Percentiles rank a stretch among this genome's conserved stretches.
phyloP scores from a whole-genome alignment of 92 coral and sea anemone species.

The Heteractis magnifica region DNA sequence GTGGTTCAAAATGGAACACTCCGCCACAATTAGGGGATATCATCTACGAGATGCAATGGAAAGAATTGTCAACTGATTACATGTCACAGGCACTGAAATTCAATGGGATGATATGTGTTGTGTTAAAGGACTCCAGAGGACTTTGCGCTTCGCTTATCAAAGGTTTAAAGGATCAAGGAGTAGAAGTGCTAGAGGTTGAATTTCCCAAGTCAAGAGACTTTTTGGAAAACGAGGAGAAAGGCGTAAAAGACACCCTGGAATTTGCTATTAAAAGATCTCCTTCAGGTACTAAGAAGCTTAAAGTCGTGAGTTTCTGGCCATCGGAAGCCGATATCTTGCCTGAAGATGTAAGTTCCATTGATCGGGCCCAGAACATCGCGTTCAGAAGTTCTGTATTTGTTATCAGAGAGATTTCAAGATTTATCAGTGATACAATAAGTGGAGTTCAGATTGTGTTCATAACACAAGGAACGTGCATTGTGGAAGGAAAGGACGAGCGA shows the following conservation, averaged over 20 bases:
- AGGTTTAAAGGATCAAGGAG: background rate
- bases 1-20: background rate
- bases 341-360: constrained; percentile 6
- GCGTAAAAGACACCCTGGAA: background rate
- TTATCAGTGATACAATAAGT: constrained; percentile 5
- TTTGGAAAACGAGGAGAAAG: background rate
- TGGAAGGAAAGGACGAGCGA: background rate
- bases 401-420: constrained; percentile 16
- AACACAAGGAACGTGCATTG: constrained; percentile 8
- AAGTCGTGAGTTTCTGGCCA: constrained; percentile 47
- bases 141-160: constrained; percentile 9
- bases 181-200: background rate
- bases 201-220: constrained; percentile 9
- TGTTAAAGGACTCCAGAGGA: constrained; percentile 34
- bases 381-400: constrained; percentile 34
- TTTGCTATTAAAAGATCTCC: background rate
- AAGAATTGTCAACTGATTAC: background rate
- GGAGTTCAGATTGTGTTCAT: constrained; percentile 13
- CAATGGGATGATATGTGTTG: background rate
- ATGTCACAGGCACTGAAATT: background rate
- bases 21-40: constrained; percentile 17
- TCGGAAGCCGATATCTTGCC: constrained; percentile 10
- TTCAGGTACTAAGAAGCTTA: constrained; percentile 1
- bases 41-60: constrained; percentile 35
- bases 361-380: constrained; percentile 18